These are phyloP conservation scores for Listronotus oregonensis DNA, from an alignment of 1,140 invertebrate genomes.

Conservation along the genomic window DNA sequence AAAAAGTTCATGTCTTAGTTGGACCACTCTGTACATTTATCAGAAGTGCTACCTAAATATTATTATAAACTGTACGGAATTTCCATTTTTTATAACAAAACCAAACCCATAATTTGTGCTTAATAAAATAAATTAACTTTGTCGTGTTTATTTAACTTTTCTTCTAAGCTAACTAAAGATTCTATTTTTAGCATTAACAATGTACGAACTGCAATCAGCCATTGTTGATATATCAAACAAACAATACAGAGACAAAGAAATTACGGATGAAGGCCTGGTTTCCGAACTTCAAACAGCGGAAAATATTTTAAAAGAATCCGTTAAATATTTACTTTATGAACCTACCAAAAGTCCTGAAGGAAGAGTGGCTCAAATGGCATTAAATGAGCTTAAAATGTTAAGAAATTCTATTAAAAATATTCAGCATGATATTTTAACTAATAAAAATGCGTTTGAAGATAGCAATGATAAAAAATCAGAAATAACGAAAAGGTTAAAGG, in stretches of 20 bases:
- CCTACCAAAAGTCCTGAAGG: conserved; percentile 74
- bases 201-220: conserved; percentile 76
- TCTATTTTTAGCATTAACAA: conserved; percentile 63
- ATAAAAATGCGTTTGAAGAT: neutral
- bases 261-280: conserved; percentile 59
- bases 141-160: too few species aligned
- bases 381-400: conserved; percentile 68
- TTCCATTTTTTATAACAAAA: too few species aligned
- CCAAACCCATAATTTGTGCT: too few species aligned
- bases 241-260: conserved; percentile 63
- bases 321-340: conserved; percentile 72
- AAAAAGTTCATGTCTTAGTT: too few species aligned
- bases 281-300: conserved; percentile 56
- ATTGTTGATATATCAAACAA: conserved; percentile 67
- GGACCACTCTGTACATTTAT: too few species aligned
- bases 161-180: conserved; percentile 30
- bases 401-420: conserved; percentile 43
- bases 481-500: conserved; percentile 21
- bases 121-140: too few species aligned
- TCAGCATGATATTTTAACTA: conserved; percentile 28
- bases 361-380: conserved; percentile 66
- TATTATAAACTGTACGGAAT: too few species aligned
- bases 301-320: conserved; percentile 63
- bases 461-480: conserved; percentile 20
- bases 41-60: too few species aligned